These are phyloP conservation scores for Heloderma charlesbogerti DNA, from an alignment of 2,113 vertebrate genomes.

Conservation along the genomic window DNA sequence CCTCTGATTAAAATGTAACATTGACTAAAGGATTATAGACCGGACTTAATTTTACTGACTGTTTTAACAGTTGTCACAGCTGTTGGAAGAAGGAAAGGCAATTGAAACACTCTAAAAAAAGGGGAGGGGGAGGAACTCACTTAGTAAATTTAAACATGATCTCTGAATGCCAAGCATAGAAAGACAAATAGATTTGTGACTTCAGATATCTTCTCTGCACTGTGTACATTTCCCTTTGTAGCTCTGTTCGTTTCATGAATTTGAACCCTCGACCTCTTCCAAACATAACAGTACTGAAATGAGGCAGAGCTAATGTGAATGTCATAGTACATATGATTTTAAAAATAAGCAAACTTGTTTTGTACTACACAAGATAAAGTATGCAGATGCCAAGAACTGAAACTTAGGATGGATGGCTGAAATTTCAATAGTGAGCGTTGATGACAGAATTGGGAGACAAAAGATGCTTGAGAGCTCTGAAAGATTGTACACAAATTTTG, in stretches of 20 bases:
- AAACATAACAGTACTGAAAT: neutral
- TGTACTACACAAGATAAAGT: slow-evolving; percentile 26
- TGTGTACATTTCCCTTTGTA: slow-evolving; percentile 55
- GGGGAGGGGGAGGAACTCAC: slow-evolving; percentile 23
- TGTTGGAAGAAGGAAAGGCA: slow-evolving; percentile 83
- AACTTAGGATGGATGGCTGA: slow-evolving; percentile 2
- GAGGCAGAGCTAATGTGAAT: slow-evolving; percentile 15
- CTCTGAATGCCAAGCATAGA: slow-evolving; percentile 54
- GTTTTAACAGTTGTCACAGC: slow-evolving; percentile 90
- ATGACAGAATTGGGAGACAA: slow-evolving; percentile 47
- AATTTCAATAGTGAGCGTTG: slow-evolving; percentile 15
- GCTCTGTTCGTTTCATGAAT: slow-evolving; percentile 45
- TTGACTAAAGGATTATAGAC: slow-evolving; percentile 86
- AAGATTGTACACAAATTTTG: slow-evolving; percentile 24
- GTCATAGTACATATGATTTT: fast-evolving
- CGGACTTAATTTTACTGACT: slow-evolving; percentile 88
- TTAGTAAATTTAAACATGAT: slow-evolving; percentile 69
- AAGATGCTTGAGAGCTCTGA: slow-evolving; percentile 43
- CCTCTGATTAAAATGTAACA: slow-evolving; percentile 88
- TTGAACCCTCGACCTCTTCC: slow-evolving; percentile 41
- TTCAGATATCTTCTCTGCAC: slow-evolving; percentile 36
- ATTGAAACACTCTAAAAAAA: slow-evolving; percentile 79
- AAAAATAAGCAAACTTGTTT: neutral
- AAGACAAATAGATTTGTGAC: slow-evolving; percentile 60
- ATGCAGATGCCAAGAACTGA: slow-evolving; percentile 7